Evolutionary conservation across 2,888 invertebrate genomes (phyloP), one percentile per base, ranked within the genome.

Genomic region (Dryadula phaetusa): DNA sequence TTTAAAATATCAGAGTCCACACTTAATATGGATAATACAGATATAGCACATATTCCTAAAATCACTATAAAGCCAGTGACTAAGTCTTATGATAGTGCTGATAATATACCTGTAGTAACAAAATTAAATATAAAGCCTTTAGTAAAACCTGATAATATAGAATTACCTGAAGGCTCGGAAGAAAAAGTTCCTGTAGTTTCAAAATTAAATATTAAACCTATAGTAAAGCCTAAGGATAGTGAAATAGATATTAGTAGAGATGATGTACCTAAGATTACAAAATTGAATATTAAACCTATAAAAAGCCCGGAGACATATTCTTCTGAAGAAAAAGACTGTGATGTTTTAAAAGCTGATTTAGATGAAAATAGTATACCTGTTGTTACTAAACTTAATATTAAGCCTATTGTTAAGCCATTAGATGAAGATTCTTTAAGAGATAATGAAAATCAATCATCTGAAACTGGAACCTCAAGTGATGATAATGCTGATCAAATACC

Each of bases 121-220:
- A 92, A 91, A 76, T 76, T 92, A 72, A 91, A 91, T 74, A 91
- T 92, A 53, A 92, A 91, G 76, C 90, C 92, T 49, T 84, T 94
- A 77, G 80, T 92, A 70, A 93, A 87, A 82, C 91, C 90, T 75
- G 89, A 88, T 40, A 79, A 75, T 77, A 82, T 75, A 74, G 85
- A 86, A 77, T 76, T 80, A 69, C 79, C 84, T 62, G 84, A 86
- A 69, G 79, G 76, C 77, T 75, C 80, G 72, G 88, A 86, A 69
- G 83, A 87, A 66, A 87, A 86, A 86, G 86, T 92, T 86, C 92
- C 92, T 85, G 86, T 89, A 81, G 85, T 92, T 81, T 93, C 94
- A 79, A 93, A 93, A 85, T 85, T 93, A 80, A 93, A 93, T 80
- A 93, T 94, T 72, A 93, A 93, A 85, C 93, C 93, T 80, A 81